Base-by-base conservation (phyloP, 2,888 invertebrate genomes). In the Drosophila neotestacea region DNA sequence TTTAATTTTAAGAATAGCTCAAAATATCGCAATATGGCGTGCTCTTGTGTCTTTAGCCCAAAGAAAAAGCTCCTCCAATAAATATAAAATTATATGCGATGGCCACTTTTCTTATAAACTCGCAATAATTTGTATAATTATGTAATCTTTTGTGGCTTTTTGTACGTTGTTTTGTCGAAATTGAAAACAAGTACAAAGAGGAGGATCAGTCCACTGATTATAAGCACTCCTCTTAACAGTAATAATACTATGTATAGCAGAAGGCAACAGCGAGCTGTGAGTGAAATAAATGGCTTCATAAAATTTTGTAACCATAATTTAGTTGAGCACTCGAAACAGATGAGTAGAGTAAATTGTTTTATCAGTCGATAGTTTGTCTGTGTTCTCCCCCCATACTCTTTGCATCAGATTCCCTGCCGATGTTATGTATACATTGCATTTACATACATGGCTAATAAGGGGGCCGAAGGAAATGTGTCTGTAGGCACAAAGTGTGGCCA, bases 251-350 rank as follows among this genome's bases (percentile, higher is more conserved):
- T 22, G 22, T 22, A 22, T 30, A 9, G 52, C 46, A 22, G 28
- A 38, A 42, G 44, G 34, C 27, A 32, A 9, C 32, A 66, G 70
- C 36, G 11, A 44, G 52, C 38, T 62, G 67, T 86, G 89, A 89
- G 89, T 89, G 88, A 89, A 89, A 88, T 88, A 88, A 88, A 88
- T 88, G 79, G 88, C 89, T 88, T 89, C 86, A 88, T 89, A 89
- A 88, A 89, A 88, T 81, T 86, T 88, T 89, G 88, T 79, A 79
- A 85, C 85, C 85, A 77, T 85, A 76, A 88, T 88, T 88, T 86
- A 59, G 50, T 27, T 64, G 69, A 69, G 51, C 64, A 65, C 65
- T 48, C 68, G 73, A 65, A 67, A 64, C 58, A 68, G 73, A 55
- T 77, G 77, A 59, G 77, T 36, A 64, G 68, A 69, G 79, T 67